These are phyloP conservation scores for Helicoverpa zea DNA, from an alignment of 1,140 invertebrate genomes.

Conservation along the genomic window DNA sequence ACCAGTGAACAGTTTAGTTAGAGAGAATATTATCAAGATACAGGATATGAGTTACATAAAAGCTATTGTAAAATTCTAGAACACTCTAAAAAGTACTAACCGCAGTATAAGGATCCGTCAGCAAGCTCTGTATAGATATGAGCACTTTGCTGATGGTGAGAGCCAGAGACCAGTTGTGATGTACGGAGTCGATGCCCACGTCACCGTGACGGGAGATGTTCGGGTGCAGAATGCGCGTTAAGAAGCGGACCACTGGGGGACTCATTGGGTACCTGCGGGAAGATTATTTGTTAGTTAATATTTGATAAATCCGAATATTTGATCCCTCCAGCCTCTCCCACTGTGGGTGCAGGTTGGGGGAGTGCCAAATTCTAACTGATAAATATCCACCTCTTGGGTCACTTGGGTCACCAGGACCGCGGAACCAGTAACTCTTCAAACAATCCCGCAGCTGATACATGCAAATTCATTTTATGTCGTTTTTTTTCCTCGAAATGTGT, in stretches of 20 bases:
- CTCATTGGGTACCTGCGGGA: constrained; percentile 94
- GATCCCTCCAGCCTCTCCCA: neutral
- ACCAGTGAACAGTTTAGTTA: too few relatives aligned
- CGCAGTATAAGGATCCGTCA: constrained; percentile 96
- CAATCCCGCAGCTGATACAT: too few relatives aligned
- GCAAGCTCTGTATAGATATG: constrained; percentile 95
- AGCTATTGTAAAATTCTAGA: neutral
- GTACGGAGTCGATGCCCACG: constrained; percentile 97
- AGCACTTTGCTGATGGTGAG: constrained; percentile 96
- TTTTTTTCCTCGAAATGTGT: too few relatives aligned
- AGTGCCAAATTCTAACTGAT: neutral
- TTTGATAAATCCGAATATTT: too few relatives aligned
- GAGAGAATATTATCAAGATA: neutral
- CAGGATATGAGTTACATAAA: too few relatives aligned
- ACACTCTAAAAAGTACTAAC: constrained; percentile 79
- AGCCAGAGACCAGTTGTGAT: constrained; percentile 98
- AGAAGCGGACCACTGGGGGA: constrained; percentile 95
- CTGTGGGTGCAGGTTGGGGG: neutral
- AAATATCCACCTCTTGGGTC: too few relatives aligned
- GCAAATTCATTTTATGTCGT: too few relatives aligned
- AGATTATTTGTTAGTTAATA: too few relatives aligned
- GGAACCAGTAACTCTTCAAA: too few relatives aligned
- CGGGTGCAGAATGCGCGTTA: constrained; percentile 97
- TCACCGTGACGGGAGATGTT: constrained; percentile 98
- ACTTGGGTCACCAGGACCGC: too few relatives aligned